phyloP scores from a whole-genome alignment of 2,113 vertebrate species.

The Ctenomys sociabilis region DNA sequence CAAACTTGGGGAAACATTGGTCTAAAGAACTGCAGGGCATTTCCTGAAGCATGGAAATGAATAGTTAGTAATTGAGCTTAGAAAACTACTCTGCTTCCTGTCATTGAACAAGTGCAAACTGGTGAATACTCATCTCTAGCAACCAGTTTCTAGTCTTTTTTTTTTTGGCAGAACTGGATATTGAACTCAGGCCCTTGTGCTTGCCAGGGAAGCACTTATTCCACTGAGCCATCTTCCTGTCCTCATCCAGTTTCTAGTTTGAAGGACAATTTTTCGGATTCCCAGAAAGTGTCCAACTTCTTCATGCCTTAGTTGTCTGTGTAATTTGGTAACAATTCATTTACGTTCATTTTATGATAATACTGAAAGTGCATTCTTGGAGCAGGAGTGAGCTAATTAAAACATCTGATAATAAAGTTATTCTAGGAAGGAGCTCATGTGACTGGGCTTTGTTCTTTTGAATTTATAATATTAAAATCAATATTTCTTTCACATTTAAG shows the following conservation, averaged over 20 bases:
- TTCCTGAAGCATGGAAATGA: neutral
- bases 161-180: too few relatives aligned
- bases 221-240: too few relatives aligned
- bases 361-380: neutral
- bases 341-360: slow-evolving; percentile 23
- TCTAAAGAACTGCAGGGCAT: neutral
- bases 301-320: neutral
- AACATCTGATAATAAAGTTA: slow-evolving; percentile 38
- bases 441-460: neutral
- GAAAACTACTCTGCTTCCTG: neutral
- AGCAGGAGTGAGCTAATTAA: neutral
- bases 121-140: neutral
- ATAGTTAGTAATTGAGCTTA: neutral
- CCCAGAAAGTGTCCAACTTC: neutral
- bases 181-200: too few relatives aligned
- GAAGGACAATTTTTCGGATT: neutral
- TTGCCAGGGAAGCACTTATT: too few relatives aligned
- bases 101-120: too few relatives aligned
- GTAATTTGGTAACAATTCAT: neutral
- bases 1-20: neutral
- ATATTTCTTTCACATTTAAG: slow-evolving; percentile 57
- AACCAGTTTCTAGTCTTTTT: neutral
- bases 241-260: too few relatives aligned
- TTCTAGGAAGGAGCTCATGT: neutral
- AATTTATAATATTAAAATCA: slow-evolving; percentile 21